Base-by-base conservation (phyloP, 92 coral and sea anemone species). In the Nematostella vectensis region DNA sequence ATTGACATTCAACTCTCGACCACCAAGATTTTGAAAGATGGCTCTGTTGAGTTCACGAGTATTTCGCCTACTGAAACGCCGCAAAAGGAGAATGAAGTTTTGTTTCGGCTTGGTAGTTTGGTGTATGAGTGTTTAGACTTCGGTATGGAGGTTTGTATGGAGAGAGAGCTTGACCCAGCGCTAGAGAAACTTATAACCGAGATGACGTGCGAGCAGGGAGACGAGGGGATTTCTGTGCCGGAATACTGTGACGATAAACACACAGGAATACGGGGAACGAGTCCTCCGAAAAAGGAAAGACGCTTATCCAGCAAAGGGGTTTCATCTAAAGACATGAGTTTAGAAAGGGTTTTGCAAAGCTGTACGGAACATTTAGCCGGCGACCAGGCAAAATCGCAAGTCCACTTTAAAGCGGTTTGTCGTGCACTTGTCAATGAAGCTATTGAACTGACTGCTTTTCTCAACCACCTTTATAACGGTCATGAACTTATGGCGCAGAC, bases 401-500 rank as follows among this genome's bases (percentile, higher is more conserved):
- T 72, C 11, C 94, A 85, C 63, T 85, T 75, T 27, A 81, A 81
- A 25, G 94, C 94, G 22, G 94, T 85, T 26, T 75, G 88, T 29
- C 77, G 94, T 37, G 94, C 94, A 15, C 81, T 85, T 2, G 83
- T 75, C 51, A 85, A 65, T 49, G 94, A 85, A 58, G 88, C 88
- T 12, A 33, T 58, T 17, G 94, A 85, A 37, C 73, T 85, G 28
- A 74, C 88, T 6, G 73, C 78, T 27, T 85, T 85, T 59, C 65
- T 85, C 47, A 79, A 77, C 25, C 94, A 85, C 53, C 94, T 85
- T 27, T 85, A 82, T 67, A 85, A 85, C 54, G 94, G 94, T 15
- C 74, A 40, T 21, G 83, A 74, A 15, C 63, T 85, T 18, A 63
- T 80, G 39, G 64, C 83, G 30, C 83, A 85, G 49, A 75, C 73